phyloP scores from a whole-genome alignment of 2,113 vertebrate genomes.

The Catharus fuscescens region DNA sequence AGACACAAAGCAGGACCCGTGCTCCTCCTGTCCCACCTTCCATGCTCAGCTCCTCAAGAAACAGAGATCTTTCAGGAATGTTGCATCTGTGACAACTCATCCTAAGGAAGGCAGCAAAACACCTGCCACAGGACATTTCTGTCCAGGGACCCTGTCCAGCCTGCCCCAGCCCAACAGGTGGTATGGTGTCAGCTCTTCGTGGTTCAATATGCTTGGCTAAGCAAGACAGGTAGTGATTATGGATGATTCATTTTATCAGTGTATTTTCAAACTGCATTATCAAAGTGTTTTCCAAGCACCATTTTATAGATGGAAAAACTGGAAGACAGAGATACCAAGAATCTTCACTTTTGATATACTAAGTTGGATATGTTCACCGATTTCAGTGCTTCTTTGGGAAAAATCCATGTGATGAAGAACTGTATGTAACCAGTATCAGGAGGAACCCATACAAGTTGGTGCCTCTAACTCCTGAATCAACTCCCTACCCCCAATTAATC shows the following conservation, averaged over 20 bases:
- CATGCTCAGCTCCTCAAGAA: neutral
- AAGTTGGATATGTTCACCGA: neutral
- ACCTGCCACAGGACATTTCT: neutral
- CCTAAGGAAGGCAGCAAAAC: neutral
- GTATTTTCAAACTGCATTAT: neutral
- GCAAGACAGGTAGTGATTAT: neutral
- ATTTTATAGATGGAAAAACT: neutral
- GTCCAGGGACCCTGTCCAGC: neutral
- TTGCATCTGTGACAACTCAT: neutral
- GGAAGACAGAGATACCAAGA: neutral
- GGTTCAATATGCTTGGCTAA: neutral
- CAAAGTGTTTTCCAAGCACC: neutral
- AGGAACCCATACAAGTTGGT: fast-evolving
- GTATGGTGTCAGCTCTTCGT: neutral
- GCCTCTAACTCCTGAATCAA: neutral
- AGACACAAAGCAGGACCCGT: neutral
- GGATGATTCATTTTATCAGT: neutral
- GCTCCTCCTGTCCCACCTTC: neutral
- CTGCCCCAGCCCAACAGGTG: neutral
- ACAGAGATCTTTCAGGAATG: neutral
- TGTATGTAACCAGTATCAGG: neutral
- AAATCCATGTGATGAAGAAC: neutral
- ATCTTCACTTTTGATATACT: neutral
- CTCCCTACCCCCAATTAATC: neutral
- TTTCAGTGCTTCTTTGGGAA: neutral